These are phyloP conservation scores for Hirundo rustica DNA, from an alignment of 2,797 vertebrate species.

Conservation along the genomic window DNA sequence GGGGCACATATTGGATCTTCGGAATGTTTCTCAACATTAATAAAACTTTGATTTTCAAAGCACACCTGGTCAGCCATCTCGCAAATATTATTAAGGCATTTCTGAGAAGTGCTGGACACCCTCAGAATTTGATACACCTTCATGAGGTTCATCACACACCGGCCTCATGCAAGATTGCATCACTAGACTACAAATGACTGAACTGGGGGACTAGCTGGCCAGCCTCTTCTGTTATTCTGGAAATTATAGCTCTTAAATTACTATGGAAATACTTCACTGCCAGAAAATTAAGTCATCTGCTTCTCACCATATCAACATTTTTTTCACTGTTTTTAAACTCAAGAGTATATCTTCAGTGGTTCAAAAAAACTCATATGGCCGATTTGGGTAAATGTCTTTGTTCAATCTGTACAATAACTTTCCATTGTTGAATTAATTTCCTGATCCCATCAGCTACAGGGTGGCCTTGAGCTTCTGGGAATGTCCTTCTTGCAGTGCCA, in stretches of 20 bases:
- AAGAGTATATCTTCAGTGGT: not conserved
- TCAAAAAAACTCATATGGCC: accelerated
- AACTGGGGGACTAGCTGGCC: not conserved
- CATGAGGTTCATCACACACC: no score
- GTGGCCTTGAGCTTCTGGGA: not conserved
- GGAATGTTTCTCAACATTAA: no score
- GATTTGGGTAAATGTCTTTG: not conserved
- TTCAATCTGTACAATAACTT: not conserved
- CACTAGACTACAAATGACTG: not conserved
- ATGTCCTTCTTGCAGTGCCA: not conserved
- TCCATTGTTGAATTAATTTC: not conserved
- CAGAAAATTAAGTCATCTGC: not conserved
- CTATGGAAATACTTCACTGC: not conserved
- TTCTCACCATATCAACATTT: not conserved
- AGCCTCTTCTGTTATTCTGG: not conserved
- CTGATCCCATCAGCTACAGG: not conserved
- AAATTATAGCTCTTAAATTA: not conserved
- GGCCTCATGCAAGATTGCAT: no score
- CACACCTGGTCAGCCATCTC: no score
- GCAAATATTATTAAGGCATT: no score
- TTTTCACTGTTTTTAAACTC: not conserved
- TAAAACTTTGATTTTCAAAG: no score
- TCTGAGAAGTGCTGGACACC: no score
- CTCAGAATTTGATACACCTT: no score
- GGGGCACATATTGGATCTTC: no score